A percentile compares a stretch with the other conserved stretches of the same genome.
Conservation (phyloP, 1,140 invertebrate genomes). For the Pantala flavescens region DNA sequence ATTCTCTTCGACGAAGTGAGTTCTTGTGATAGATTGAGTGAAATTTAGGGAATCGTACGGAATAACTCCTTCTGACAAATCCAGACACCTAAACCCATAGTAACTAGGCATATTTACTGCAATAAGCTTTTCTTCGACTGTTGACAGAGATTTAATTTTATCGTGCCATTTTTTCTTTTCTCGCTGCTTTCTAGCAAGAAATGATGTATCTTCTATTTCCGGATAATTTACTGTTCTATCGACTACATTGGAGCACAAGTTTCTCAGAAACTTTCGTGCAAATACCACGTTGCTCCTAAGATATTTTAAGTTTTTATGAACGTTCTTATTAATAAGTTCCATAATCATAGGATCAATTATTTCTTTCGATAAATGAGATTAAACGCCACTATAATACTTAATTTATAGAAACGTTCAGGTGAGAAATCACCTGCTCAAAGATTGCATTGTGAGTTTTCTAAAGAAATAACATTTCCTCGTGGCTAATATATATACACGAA, state of each 20-base stretch:
- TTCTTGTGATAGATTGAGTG: slow-evolving; percentile 60
- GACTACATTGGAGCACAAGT: background rate
- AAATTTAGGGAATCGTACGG: slow-evolving; percentile 56
- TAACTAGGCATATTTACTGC: slow-evolving; percentile 67
- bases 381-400: too few species aligned
- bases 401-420: too few species aligned
- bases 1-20: slow-evolving; percentile 43
- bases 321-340: too few species aligned
- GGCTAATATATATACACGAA: too few species aligned
- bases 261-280: too few species aligned
- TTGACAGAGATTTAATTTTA: slow-evolving; percentile 49
- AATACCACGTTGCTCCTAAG: too few species aligned
- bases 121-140: slow-evolving; percentile 71
- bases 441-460: too few species aligned
- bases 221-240: slow-evolving; percentile 40
- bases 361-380: too few species aligned
- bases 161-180: slow-evolving; percentile 39
- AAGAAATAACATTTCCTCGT: too few species aligned
- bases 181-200: slow-evolving; percentile 32
- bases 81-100: slow-evolving; percentile 58
- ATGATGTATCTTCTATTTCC: slow-evolving; percentile 44
- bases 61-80: slow-evolving; percentile 46
- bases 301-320: too few species aligned
- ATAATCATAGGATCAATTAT: too few species aligned
- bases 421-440: too few species aligned